Base-by-base conservation (phyloP, 1,140 invertebrate species). In the Listronotus oregonensis region DNA sequence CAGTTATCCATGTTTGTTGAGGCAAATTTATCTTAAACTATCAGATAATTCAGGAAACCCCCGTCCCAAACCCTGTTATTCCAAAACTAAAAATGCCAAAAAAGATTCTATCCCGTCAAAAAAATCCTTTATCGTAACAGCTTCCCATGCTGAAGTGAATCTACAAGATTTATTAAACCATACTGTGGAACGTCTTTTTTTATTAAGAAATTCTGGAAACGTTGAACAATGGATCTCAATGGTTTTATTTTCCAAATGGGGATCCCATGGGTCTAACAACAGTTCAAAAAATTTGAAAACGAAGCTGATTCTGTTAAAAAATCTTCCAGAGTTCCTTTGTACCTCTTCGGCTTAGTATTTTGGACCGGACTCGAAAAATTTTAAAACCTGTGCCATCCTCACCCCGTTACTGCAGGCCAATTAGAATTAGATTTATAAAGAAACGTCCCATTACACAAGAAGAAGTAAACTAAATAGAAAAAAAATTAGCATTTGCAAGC, bases 251-350 rank as follows among this genome's bases (percentile, higher is more conserved):
- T 67, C 64, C 17, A 75, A 74, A 67, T 75, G 75, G 71, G 68
- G 73, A 39, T 77, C 73, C 52, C 71, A 77, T 63, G 70, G 73
- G 50, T 74, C 73, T 71, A 77, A 61, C 50, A 61, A 6, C 67
- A 71, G 44, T 74, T 66, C 51, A n/a, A 77, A 66, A 78, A 72
- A 66, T 71, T 77, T 66, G 50, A 67, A 57, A 74, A 73, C 67
- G 66, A 68, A 7, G 14, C 31, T 18, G 63, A 70, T 59, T 64
- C 69, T 11, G 70, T 47, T 60, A 44, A n/a, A 73, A 73, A 40
- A 73, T 77, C 39, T 78, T 78, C 71, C 55, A 71, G 49, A 76
- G 73, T 65, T 74, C 64, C 11, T 43, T 77, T 46, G 75, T 76
- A 11, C 76, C 77, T 43, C 63, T 77, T 46, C 71, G 68, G 51